Evolutionary conservation across 1,140 invertebrate genomes (phyloP).

Genomic region (Eueides isabella): DNA sequence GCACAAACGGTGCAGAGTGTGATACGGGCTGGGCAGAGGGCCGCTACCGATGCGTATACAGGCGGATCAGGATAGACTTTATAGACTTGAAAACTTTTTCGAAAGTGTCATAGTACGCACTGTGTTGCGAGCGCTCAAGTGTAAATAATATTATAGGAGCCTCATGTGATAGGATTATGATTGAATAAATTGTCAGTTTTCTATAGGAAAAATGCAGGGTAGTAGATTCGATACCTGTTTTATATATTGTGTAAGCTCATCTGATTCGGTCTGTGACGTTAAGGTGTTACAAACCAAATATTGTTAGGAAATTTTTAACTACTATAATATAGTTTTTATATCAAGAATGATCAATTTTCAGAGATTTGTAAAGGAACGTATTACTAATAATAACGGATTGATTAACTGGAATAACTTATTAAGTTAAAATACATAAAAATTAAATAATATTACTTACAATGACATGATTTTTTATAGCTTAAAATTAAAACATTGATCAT

Average conservation of each 20-base stretch:
- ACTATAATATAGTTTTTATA: background rate
- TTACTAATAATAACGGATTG: background rate
- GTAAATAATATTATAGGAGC: slow-evolving; percentile 61
- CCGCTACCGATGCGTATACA: slow-evolving; percentile 70
- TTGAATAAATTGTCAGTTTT: slow-evolving; percentile 7
- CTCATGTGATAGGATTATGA: slow-evolving; percentile 39
- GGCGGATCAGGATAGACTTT: slow-evolving; percentile 68
- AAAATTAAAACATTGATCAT: too few species aligned
- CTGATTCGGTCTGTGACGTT: background rate
- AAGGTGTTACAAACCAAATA: slow-evolving; percentile 1
- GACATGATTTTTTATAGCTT: too few species aligned
- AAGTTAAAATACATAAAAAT: too few species aligned
- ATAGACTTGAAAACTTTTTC: slow-evolving; percentile 70
- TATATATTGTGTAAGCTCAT: background rate
- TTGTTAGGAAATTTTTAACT: background rate
- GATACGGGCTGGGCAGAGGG: slow-evolving; percentile 71
- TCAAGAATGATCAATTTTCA: background rate
- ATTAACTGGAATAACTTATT: too few species aligned
- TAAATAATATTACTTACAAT: too few species aligned
- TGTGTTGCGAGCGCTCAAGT: slow-evolving; percentile 75
- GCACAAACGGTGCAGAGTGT: slow-evolving; percentile 80
- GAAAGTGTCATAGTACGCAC: slow-evolving; percentile 80
- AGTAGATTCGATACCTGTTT: background rate
- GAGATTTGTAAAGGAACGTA: background rate
- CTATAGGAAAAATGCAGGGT: background rate